Conservation (phyloP, 2,888 invertebrate species). For the Trimorus sp. region DNA sequence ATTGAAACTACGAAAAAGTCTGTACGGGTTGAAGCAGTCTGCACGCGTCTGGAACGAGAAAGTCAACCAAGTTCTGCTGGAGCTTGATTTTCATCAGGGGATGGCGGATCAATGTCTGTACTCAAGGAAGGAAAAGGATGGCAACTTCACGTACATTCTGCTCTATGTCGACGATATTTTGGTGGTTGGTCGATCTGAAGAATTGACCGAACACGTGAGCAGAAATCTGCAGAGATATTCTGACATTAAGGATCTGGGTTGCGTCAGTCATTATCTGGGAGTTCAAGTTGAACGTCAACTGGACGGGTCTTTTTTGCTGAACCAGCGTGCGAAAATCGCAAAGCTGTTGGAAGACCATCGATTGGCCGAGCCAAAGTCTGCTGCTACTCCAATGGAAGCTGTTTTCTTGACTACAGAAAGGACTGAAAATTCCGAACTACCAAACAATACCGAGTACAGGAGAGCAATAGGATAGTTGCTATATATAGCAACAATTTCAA, state of each 20-base stretch:
- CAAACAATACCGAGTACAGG: no score
- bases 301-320: slow-evolving; percentile 49
- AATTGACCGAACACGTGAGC: slow-evolving; percentile 30
- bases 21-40: slow-evolving; percentile 26
- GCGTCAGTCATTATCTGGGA: slow-evolving; percentile 41
- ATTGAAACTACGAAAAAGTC: slow-evolving; percentile 50
- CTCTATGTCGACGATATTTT: slow-evolving; percentile 65
- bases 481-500: no score
- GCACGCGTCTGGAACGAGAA: slow-evolving; percentile 23
- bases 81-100: not conserved
- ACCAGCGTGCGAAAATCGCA: slow-evolving; percentile 51
- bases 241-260: slow-evolving; percentile 58
- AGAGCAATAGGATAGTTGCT: no score
- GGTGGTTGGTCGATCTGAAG: slow-evolving; percentile 24
- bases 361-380: slow-evolving; percentile 37
- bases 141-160: slow-evolving; percentile 33
- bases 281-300: slow-evolving; percentile 43
- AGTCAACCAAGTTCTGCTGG: not conserved
- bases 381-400: slow-evolving; percentile 51
- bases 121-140: not conserved
- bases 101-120: slow-evolving; percentile 26
- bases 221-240: slow-evolving; percentile 19
- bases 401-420: not conserved
- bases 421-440: no score
- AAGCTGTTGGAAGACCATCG: slow-evolving; percentile 30